Evolutionary conservation across 2,888 invertebrate species (phyloP), one percentile per base, ranked within the genome.

Genomic region (Watsonalla cultraria): DNA sequence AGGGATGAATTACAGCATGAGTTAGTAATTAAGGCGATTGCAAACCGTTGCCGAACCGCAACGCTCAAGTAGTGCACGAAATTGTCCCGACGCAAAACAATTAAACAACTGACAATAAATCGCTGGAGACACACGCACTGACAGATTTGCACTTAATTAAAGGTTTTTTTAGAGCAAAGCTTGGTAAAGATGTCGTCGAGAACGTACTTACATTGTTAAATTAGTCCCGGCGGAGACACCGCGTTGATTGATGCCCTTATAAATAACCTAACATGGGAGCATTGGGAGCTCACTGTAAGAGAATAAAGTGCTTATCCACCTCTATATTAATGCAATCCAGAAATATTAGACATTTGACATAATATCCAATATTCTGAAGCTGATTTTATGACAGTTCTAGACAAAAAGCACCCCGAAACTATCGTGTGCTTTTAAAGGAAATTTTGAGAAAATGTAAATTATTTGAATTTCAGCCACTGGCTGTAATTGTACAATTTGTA

Each of bases 101-200:
- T 81, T 74, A 75, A 66, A 76, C 54, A 64, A 64, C 64, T 65
- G 66, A 62, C 68, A 66, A 84, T 89, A 88, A 86, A 88, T 89
- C 74, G 74, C 66, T 61, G 65, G 63, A 63, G 75, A 82, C 82
- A 75, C 70, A 76, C 62, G 65, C 71, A 75, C 74, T 76, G 86
- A 86, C 88, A 84, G 84, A 88, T 88, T 84, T 80, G 86, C 84
- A 78, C 82, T 76, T 88, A 82, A 84, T 88, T 87, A 86, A 69
- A 64, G 68, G 65, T 75, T 75, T 80, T 77, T 74, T 78, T 68
- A 68, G 65, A 64, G 66, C 70, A 66, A 67, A 68, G 68, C 66
- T 64, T 66, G 64, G 61, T 59, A 66, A 59, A 62, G 62, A 62
- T 61, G 57, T 67, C 65, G 62, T 61, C 65, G 60, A 71, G 67